Conservation (phyloP, 2,888 invertebrate species). For the Atethmia centrago region DNA sequence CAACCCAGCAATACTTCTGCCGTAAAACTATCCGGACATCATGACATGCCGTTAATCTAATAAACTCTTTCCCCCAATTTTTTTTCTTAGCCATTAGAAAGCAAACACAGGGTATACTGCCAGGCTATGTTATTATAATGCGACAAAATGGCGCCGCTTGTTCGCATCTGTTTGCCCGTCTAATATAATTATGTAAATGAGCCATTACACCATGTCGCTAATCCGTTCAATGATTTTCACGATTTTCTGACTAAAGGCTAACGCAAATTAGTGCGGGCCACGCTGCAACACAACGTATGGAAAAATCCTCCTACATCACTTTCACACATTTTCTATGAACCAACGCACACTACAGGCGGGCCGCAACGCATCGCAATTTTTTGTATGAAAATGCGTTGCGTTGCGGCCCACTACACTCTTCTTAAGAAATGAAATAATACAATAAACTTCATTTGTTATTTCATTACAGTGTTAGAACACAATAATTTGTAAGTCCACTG, state of each 20-base stretch:
- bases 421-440: constrained; percentile 14
- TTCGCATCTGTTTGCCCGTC: background rate
- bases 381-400: background rate
- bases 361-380: background rate
- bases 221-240: constrained; percentile 18
- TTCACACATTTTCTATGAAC: background rate
- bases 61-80: background rate
- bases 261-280: background rate
- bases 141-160: constrained; percentile 22
- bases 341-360: background rate
- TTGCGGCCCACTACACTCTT: background rate
- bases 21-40: background rate
- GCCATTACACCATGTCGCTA: constrained; percentile 21
- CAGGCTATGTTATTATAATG: background rate
- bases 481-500: constrained; percentile 19
- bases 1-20: background rate
- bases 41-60: background rate
- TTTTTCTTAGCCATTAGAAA: background rate
- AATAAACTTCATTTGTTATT: constrained; percentile 15
- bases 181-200: constrained; percentile 43
- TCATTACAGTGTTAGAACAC: constrained; percentile 16
- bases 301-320: background rate
- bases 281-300: background rate
- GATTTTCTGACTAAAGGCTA: background rate
- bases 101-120: background rate